These are phyloP conservation scores for Aporophyla lueneburgensis DNA, from an alignment of 2,888 invertebrate species.

Conservation along the genomic window DNA sequence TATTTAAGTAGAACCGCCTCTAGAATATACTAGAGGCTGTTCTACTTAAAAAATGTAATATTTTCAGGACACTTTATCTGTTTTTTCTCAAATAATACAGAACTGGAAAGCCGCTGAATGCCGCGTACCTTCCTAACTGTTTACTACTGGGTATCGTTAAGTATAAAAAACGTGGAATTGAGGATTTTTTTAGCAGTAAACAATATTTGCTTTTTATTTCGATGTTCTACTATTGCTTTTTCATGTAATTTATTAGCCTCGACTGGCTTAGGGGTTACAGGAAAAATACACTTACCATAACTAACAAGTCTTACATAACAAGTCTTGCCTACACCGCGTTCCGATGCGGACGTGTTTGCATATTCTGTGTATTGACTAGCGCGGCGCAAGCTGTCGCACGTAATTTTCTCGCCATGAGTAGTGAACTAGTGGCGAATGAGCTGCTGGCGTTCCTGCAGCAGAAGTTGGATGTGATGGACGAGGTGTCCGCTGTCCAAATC, in stretches of 20 bases:
- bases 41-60: slow-evolving; percentile 13
- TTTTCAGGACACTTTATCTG: slow-evolving; percentile 1
- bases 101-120: neutral
- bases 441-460: too few relatives aligned
- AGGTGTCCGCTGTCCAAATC: too few relatives aligned
- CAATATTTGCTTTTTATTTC: neutral
- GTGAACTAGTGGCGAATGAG: too few relatives aligned
- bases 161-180: neutral
- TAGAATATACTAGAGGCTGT: neutral
- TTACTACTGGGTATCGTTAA: slow-evolving; percentile 10
- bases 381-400: too few relatives aligned
- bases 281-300: neutral
- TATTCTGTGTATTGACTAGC: too few relatives aligned
- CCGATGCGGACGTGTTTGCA: too few relatives aligned
- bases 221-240: neutral
- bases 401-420: too few relatives aligned
- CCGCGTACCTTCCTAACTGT: neutral
- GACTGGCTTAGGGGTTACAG: neutral
- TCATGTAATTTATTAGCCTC: neutral
- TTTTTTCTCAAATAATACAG: slow-evolving; percentile 2
- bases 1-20: too few relatives aligned
- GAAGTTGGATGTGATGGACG: too few relatives aligned
- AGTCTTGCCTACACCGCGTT: too few relatives aligned
- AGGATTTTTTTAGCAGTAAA: neutral
- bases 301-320: too few relatives aligned